Conservation (phyloP, 2,113 vertebrate genomes). For the Coptodon rendalli region DNA sequence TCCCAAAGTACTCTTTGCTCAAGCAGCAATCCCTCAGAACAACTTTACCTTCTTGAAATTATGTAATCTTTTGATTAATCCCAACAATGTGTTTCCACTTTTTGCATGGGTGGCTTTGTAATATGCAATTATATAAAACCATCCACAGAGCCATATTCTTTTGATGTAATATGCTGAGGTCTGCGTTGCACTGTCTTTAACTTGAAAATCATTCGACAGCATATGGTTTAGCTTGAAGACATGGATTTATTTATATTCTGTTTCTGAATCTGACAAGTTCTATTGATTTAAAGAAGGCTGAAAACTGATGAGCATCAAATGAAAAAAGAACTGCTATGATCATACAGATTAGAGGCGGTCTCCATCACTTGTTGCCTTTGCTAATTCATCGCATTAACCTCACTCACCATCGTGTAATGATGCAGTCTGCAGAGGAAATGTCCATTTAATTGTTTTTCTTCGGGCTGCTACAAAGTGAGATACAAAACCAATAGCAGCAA, state of each 20-base stretch:
- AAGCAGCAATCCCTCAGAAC: neutral
- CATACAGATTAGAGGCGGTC: neutral
- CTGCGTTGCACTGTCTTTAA: neutral
- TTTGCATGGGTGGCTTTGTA: neutral
- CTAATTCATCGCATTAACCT: neutral
- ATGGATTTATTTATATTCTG: neutral
- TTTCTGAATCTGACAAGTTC: neutral
- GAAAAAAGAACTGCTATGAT: neutral
- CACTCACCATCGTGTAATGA: neutral
- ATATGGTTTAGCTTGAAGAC: neutral
- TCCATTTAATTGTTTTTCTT: neutral
- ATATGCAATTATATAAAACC: neutral
- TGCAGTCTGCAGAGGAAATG: neutral
- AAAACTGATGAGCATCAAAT: neutral
- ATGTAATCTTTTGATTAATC: neutral
- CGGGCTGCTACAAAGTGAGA: neutral
- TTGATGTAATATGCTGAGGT: neutral
- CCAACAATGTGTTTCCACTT: neutral
- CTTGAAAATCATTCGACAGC: neutral
- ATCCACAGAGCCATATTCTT: neutral
- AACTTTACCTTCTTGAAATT: neutral
- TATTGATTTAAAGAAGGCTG: neutral
- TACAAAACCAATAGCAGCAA: accelerated
- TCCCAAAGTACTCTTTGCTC: neutral
- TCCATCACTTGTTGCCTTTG: neutral